Percentiles rank a stretch among this genome's conserved stretches.
Conservation (phyloP, 1,140 invertebrate genomes). For the Paramacrobiotus metropolitanus region DNA sequence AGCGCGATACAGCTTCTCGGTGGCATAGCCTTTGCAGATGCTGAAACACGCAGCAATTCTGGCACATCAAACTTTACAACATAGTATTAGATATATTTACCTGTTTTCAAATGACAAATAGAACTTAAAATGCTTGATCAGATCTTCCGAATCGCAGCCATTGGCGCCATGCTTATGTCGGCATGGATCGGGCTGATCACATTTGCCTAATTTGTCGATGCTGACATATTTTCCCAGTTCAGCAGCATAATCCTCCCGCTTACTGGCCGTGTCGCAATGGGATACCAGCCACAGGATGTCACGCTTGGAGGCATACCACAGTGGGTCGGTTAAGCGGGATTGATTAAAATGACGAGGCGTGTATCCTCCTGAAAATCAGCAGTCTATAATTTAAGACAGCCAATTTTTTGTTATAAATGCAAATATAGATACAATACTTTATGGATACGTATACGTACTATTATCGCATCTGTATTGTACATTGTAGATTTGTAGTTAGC, state of each 20-base stretch:
- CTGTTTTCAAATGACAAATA: neutral
- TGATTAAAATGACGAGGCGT: neutral
- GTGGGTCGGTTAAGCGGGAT: neutral
- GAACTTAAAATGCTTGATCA: neutral
- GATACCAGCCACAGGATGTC: neutral
- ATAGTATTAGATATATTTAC: neutral
- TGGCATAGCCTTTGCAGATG: neutral
- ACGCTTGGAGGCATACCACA: neutral
- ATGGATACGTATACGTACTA: too few relatives aligned
- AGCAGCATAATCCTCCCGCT: neutral
- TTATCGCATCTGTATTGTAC: too few relatives aligned
- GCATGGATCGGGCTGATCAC: neutral
- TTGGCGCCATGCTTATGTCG: neutral
- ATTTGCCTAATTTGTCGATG: neutral
- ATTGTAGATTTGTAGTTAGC: too few relatives aligned
- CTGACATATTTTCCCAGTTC: neutral
- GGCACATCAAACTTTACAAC: neutral
- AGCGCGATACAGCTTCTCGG: neutral
- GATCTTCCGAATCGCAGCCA: neutral
- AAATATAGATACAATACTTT: too few relatives aligned
- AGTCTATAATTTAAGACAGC: too few relatives aligned
- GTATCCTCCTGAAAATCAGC: too few relatives aligned
- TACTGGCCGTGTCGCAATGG: neutral
- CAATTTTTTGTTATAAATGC: too few relatives aligned
- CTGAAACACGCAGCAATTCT: neutral